phyloP scores from a whole-genome alignment of 2,888 invertebrate genomes.

The Lasioglossum marginatum region DNA sequence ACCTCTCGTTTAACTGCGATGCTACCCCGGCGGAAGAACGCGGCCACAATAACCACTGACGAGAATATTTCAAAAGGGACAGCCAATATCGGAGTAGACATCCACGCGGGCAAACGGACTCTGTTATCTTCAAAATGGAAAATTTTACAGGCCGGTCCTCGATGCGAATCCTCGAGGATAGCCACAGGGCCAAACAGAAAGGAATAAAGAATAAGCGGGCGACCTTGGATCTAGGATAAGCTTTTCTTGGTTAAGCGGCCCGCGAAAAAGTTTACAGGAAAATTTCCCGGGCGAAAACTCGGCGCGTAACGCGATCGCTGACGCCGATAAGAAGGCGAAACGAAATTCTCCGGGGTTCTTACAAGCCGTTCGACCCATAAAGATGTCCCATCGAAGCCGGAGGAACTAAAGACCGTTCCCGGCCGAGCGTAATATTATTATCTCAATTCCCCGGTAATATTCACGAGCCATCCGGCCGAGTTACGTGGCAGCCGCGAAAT shows the following conservation, averaged over 20 bases:
- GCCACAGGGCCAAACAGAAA: not conserved
- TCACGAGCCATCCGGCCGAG: conserved; percentile 55
- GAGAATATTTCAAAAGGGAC: not conserved
- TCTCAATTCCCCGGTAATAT: conserved; percentile 62
- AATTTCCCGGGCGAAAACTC: conserved; percentile 13
- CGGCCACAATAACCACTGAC: not conserved
- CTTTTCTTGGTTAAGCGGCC: not conserved
- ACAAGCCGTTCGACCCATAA: conserved; percentile 38
- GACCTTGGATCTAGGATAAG: not conserved
- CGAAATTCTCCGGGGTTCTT: conserved; percentile 13
- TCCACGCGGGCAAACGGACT: not conserved
- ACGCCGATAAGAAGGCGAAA: conserved; percentile 19
- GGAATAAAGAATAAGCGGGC: not conserved
- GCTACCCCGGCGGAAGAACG: conserved; percentile 1
- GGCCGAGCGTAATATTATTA: conserved; percentile 58
- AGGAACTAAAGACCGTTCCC: conserved; percentile 14
- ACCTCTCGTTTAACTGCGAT: conserved; percentile 33
- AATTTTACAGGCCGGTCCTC: not conserved
- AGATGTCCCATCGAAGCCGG: conserved; percentile 38
- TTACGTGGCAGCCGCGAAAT: conserved; percentile 67
- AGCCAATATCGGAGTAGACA: not conserved
- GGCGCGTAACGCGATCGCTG: not conserved
- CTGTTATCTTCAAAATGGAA: not conserved
- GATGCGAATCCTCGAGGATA: not conserved
- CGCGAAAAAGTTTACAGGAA: not conserved